These are phyloP conservation scores for Lamprotornis superbus DNA, from an alignment of 2,113 vertebrate species.

Conservation along the genomic window DNA sequence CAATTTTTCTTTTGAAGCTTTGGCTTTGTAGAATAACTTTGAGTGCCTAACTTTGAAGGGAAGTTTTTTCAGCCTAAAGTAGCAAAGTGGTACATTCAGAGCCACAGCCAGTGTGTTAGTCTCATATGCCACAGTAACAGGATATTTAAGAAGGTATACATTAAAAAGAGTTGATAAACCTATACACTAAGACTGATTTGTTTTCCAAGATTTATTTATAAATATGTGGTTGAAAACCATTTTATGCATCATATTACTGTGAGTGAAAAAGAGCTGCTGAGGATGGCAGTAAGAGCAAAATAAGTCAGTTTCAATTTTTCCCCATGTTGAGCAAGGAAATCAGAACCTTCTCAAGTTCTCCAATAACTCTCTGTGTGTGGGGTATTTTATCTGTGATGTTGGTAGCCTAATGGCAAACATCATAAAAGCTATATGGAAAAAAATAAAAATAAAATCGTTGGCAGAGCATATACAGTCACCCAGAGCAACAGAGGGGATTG, in stretches of 20 bases:
- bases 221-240: background rate
- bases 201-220: background rate
- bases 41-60: background rate
- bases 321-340: background rate
- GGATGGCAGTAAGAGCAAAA: background rate
- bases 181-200: background rate
- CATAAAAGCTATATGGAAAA: background rate
- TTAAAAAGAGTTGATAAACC: background rate
- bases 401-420: slow-evolving; percentile 18
- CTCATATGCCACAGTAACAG: background rate
- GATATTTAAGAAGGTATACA: background rate
- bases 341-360: background rate
- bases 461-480: background rate
- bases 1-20: background rate
- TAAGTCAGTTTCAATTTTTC: background rate
- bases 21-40: background rate
- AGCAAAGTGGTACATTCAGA: background rate
- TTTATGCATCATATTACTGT: background rate
- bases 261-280: background rate
- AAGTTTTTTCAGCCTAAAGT: background rate
- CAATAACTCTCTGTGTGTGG: background rate
- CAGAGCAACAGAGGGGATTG: slow-evolving; percentile 27
- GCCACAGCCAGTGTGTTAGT: background rate
- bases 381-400: background rate
- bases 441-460: background rate